Base-by-base conservation (phyloP, 2,113 vertebrate species). In the Hypanus sabinus region DNA sequence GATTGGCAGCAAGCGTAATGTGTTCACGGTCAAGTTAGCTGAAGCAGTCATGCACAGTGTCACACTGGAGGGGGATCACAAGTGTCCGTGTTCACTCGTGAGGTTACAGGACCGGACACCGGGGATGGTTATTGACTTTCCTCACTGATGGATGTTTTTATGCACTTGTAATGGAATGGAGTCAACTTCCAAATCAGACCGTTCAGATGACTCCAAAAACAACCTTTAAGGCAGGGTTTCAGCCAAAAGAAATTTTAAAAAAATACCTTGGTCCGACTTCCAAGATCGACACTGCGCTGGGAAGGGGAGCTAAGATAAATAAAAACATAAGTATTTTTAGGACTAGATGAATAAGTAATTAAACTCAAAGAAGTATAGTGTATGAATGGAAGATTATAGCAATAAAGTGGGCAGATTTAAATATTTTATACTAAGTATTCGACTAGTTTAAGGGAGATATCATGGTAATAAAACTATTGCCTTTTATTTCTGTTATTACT, bases 261-360 rank as follows among this genome's bases (percentile, higher is more conserved):
- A 87, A 30, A 87, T 20, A n/a, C 2, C 60, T 30, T 30, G 85
- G 57, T 33, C 60, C 30, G 6, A 57, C 12, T 88, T 88, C 85
- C 85, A 88, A 88, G 14, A 62, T 60, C n/a, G 85, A 88, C 85
- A 88, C 27, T 88, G 85, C 36, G 30, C 10, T 62, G 55, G 57
- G 85, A 88, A 88, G 57, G 60, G 65, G 85, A 88, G 18, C 57
- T 88, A 88, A 62, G 27, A 88, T 62, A 88, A 88, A 88, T 88
- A 88, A 88, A 88, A 62, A 65, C 62, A 33, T 57, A 62, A 88
- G 27, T 88, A n/a, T 88, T 88, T 88, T 88, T n/a, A 33, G 18
- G 55, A 88, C 57, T n/a, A 65, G 57, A 12, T 18, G 60, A 33
- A 30, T 62, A 88, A 88, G 14, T 87, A 18, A 88, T 88, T 88